Conservation (phyloP, 2,888 invertebrate genomes). For the Crioceris asparagi region DNA sequence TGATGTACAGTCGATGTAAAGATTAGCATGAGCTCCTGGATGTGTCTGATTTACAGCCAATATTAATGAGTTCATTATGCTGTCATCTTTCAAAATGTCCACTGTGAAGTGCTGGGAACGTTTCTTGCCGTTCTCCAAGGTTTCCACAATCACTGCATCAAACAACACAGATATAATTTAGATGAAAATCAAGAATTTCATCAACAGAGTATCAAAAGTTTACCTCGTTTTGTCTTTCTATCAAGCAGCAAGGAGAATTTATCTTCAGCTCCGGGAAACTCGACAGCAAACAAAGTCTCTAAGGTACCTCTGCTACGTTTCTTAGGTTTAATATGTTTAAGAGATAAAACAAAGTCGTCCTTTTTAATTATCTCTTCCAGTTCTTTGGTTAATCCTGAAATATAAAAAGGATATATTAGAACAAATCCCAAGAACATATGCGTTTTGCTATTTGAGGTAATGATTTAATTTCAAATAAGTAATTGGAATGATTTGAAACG, state of each 20-base stretch:
- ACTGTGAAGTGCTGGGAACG: slow-evolving; percentile 52
- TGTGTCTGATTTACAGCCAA: slow-evolving; percentile 44
- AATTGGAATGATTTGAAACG: too few relatives aligned
- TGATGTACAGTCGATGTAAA: slow-evolving; percentile 54
- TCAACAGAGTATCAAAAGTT: background rate
- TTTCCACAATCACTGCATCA: slow-evolving; percentile 54
- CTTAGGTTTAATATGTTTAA: slow-evolving; percentile 43
- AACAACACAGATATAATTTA: background rate
- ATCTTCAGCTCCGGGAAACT: slow-evolving; percentile 43
- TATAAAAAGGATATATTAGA: slow-evolving; percentile 14
- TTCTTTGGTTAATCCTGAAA: slow-evolving; percentile 40
- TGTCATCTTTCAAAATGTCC: slow-evolving; percentile 44
- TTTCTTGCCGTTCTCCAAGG: slow-evolving; percentile 45
- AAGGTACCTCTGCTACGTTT: slow-evolving; percentile 36
- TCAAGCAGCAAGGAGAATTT: slow-evolving; percentile 47
- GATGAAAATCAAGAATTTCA: background rate
- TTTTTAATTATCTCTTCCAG: slow-evolving; percentile 42
- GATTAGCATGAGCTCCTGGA: slow-evolving; percentile 48
- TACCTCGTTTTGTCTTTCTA: slow-evolving; percentile 44
- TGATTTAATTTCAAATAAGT: too few relatives aligned
- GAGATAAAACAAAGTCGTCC: slow-evolving; percentile 43
- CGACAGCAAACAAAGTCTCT: slow-evolving; percentile 46
- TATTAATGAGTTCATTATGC: slow-evolving; percentile 46
- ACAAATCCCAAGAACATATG: too few relatives aligned
- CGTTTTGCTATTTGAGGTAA: too few relatives aligned